Evolutionary conservation across 2,888 invertebrate species (phyloP).

Genomic region (Megamerina dolium): DNA sequence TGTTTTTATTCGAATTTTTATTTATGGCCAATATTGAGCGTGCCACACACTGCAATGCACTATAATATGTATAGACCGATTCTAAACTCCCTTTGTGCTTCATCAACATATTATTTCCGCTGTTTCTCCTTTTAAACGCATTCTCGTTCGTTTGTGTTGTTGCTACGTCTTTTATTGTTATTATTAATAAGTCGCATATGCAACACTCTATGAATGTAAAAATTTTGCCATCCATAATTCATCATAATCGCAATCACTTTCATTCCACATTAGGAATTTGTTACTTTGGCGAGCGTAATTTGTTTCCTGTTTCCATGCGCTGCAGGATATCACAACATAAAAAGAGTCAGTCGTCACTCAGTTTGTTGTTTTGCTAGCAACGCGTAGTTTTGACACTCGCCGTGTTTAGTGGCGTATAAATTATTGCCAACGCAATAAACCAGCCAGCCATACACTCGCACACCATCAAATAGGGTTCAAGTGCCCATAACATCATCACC

Average conservation of each 20-base stretch:
- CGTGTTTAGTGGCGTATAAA: constrained; percentile 31
- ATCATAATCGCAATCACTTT: too few species aligned
- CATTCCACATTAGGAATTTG: constrained; percentile 14
- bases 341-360: constrained; percentile 2
- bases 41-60: too few species aligned
- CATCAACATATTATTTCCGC: constrained; percentile 9
- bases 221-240: too few species aligned
- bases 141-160: not conserved
- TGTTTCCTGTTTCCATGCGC: constrained; percentile 40
- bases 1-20: constrained; percentile 11
- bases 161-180: not conserved
- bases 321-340: constrained; percentile 19
- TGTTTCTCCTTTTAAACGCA: not conserved
- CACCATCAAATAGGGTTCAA: too few species aligned
- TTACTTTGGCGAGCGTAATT: constrained; percentile 29
- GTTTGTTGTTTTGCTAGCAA: not conserved
- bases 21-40: constrained; percentile 10
- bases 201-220: constrained; percentile 2
- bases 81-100: too few species aligned
- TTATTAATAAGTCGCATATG: constrained; percentile 11
- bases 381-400: constrained; percentile 8
- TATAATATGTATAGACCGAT: too few species aligned
- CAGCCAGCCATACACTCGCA: too few species aligned
- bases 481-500: too few species aligned
- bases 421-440: constrained; percentile 30